Base-by-base conservation (phyloP, 2,797 vertebrate species). In the Molossus molossus region DNA sequence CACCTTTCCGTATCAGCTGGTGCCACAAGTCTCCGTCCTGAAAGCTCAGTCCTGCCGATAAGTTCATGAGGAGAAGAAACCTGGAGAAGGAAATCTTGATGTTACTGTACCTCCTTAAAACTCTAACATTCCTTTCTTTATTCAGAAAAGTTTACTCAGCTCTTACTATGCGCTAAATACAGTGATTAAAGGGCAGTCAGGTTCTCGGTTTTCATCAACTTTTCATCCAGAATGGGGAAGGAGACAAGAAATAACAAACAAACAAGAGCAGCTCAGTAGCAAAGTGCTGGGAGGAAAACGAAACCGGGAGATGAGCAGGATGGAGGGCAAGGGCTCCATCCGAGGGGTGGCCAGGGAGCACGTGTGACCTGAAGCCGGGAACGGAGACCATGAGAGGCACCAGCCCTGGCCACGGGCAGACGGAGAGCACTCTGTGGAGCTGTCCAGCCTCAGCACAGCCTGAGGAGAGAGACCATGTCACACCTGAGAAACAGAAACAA, bases 31-130 rank as follows among this genome's bases (percentile, higher is more conserved):
- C 55, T 76, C 58, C 40, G 25, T 48, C 58, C 57, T 29, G 29
- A n/a, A 27, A 75, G 27, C 27, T 57, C 23, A 37, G 5, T 69
- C 23, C 33, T 72, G 25, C 14, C 40, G 23, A 17, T 76, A 70
- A 64, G 50, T 57, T 48, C 79, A 55, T 15, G 14, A 58, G 45
- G 55, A 75, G 72, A 82, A 69, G 4, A 77, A 90, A 81, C 20
- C 57, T 89, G n/a, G 55, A 69, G 72, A 91, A 58, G 18, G 23
- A 81, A 67, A 67, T 48, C 20, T 62, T 58, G 25, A 77, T 80
- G 23, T 40, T 3, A 40, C 8, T 21, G 29, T 20, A 53, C 4
- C 5, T 53, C 27, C 7, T 62, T 33, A 60, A 81, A 94, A 83
- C 57, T n/a, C 11, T 3, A 65, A 37, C 21, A 73, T 58, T 48